Evolutionary conservation across 1,140 invertebrate genomes (phyloP).

Genomic region (Eulimnadia texana): DNA sequence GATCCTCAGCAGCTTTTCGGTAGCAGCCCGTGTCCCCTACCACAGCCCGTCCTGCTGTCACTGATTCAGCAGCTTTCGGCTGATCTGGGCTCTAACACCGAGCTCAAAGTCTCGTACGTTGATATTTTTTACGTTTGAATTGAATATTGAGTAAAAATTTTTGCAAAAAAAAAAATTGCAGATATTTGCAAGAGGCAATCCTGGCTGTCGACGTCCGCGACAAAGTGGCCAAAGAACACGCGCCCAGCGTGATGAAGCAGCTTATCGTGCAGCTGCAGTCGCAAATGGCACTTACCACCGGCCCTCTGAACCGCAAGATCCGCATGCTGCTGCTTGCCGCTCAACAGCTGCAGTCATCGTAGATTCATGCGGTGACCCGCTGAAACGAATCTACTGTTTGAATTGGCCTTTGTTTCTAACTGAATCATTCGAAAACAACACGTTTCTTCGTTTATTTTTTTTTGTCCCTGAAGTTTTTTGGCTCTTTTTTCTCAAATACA

Average conservation of each 20-base stretch:
- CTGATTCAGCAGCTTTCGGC: slow-evolving; percentile 82
- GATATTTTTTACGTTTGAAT: slow-evolving; percentile 13
- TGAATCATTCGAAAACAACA: too few relatives aligned
- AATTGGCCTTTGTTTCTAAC: too few relatives aligned
- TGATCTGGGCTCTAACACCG: slow-evolving; percentile 67
- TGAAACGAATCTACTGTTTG: too few relatives aligned
- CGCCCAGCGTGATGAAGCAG: slow-evolving; percentile 57
- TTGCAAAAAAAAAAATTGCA: slow-evolving; percentile 32
- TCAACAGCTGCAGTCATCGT: slow-evolving; percentile 25
- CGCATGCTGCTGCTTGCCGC: slow-evolving; percentile 67
- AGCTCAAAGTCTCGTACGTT: slow-evolving; percentile 66
- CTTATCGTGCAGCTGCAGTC: slow-evolving; percentile 54
- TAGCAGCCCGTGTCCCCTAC: slow-evolving; percentile 45
- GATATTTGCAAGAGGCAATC: slow-evolving; percentile 75
- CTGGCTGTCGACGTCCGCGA: slow-evolving; percentile 61
- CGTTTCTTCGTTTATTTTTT: too few relatives aligned
- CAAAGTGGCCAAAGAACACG: slow-evolving; percentile 63
- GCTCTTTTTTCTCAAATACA: too few relatives aligned
- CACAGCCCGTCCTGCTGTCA: slow-evolving; percentile 74
- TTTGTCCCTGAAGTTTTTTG: too few relatives aligned
- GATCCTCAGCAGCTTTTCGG: slow-evolving; percentile 60
- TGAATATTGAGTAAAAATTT: slow-evolving; percentile 13
- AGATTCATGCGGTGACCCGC: background rate
- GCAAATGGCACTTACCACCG: slow-evolving; percentile 49
- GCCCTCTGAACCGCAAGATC: slow-evolving; percentile 49